Evolutionary conservation across 2,888 invertebrate genomes (phyloP), one percentile per base, ranked within the genome.

Genomic region (Metopia argyrocephala): DNA sequence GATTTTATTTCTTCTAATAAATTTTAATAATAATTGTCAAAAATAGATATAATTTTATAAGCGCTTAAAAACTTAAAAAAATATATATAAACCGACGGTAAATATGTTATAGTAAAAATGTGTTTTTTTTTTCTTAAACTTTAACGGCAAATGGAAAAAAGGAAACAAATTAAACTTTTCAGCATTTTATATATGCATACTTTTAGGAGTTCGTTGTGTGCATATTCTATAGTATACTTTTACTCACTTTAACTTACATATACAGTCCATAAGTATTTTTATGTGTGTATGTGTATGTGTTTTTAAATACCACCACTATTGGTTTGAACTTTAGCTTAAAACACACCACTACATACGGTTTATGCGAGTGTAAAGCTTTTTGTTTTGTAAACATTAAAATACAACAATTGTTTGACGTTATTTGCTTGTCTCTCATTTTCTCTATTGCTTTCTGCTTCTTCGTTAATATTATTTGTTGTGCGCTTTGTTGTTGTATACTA

Each of bases 401-500:
- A 68, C 62, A 76, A 57, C 52, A 28, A 62, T 62, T 69, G 54
- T 69, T 25, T 76, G 52, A 75, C 52, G 74, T 68, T 65, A 68
- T 76, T 20, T 71, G n/a, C n/a, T n/a, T n/a, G n/a, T 50, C 15
- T 61, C 70, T 31, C n/a, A 1, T 25, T 18, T 38, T 18, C 38
- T 48, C 27, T 28, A 18, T 15, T 62, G 28, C 18, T 48, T 21
- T 46, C 46, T 28, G 23, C 54, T 20, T 57, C 15, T 25, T 61
- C 23, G 38, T 54, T 65, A 25, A 28, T 31, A 25, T 45, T 20
- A 7, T 31, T 38, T 38, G 23, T 18, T n/a, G n/a, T n/a, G n/a
- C n/a, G 62, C 23, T 21, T 18, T 38, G 25, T 59, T 70, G 25
- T 71, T 54, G 56, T 79, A 75, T 65, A 61, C 78, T 78, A 57